Evolutionary conservation across 2,113 vertebrate species (phyloP).

Genomic region (Ctenodactylus gundi): DNA sequence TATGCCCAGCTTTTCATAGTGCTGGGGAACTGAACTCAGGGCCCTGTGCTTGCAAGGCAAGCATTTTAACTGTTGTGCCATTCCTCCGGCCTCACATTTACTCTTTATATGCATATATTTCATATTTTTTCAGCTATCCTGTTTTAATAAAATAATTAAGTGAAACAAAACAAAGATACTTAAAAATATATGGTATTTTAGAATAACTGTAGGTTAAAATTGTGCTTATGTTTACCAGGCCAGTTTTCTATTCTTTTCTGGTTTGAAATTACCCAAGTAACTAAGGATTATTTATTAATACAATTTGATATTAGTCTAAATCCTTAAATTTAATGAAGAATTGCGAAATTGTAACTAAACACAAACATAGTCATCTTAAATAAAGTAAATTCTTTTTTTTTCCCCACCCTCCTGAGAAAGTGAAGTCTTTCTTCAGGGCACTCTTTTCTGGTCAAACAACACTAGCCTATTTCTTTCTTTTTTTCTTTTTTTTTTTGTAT

Average conservation of each 20-base stretch:
- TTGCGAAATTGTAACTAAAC: background rate
- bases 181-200: background rate
- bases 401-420: background rate
- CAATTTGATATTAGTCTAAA: background rate
- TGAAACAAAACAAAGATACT: background rate
- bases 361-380: background rate
- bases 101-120: background rate
- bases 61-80: too few species aligned
- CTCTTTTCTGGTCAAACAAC: background rate
- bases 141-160: background rate
- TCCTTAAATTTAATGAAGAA: background rate
- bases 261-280: background rate
- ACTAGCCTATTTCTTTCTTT: background rate
- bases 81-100: too few species aligned
- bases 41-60: too few species aligned
- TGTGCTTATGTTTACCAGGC: background rate
- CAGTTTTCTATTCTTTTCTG: background rate
- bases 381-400: background rate
- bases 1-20: too few species aligned
- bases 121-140: background rate
- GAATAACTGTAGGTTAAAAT: background rate
- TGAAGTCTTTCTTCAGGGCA: background rate
- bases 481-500: too few species aligned
- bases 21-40: too few species aligned
- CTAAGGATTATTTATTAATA: background rate